Conservation (phyloP, 2,888 invertebrate genomes). For the Eueremaeus valkanovi region DNA sequence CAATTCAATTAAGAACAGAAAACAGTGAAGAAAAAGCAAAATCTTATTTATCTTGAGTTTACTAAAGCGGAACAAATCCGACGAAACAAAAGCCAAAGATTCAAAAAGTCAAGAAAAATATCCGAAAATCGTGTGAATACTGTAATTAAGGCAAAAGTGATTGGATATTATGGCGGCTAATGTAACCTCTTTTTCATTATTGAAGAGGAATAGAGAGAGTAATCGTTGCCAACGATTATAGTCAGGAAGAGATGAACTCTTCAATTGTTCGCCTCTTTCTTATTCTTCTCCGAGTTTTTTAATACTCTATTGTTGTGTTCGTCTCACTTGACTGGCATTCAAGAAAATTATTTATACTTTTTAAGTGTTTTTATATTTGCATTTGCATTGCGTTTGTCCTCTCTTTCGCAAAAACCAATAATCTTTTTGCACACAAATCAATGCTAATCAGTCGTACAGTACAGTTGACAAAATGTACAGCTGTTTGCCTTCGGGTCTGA, state of each 20-base stretch:
- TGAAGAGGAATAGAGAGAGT: neutral
- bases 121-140: neutral
- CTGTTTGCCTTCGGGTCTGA: no score
- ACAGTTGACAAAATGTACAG: no score
- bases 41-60: neutral
- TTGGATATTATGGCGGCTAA: neutral
- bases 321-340: constrained; percentile 15
- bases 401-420: no score
- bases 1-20: constrained; percentile 4
- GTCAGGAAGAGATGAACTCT: neutral
- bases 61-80: constrained; percentile 11
- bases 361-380: no score
- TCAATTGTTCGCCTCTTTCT: no score
- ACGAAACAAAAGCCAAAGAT: neutral
- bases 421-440: no score
- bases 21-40: neutral
- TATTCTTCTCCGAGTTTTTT: no score
- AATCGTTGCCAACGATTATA: neutral
- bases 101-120: neutral
- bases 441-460: no score
- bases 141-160: constrained; percentile 1
- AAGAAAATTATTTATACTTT: no score
- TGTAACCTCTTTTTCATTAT: constrained; percentile 12
- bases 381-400: no score
- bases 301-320: no score